phyloP scores from a whole-genome alignment of 2,113 vertebrate species.

The Caretta caretta region DNA sequence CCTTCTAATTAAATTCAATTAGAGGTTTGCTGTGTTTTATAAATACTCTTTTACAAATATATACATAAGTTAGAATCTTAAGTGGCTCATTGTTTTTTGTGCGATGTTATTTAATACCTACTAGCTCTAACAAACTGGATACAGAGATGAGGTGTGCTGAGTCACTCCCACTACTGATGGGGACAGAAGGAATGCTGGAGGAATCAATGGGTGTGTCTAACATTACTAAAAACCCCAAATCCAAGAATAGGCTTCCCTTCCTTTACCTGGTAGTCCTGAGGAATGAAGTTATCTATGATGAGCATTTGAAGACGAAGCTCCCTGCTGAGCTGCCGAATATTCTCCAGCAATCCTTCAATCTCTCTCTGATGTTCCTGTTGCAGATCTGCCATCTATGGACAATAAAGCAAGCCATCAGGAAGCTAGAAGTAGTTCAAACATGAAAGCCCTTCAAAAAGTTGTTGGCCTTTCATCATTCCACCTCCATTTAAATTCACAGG shows the following conservation, averaged over 20 bases:
- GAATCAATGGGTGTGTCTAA: rapidly evolving
- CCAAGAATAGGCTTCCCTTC: not conserved
- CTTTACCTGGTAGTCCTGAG: conserved; percentile 95
- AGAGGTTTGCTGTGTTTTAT: not conserved
- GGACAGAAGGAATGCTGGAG: not conserved
- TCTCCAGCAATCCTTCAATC: conserved; percentile 95
- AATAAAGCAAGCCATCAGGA: not conserved
- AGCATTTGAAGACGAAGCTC: conserved; percentile 97
- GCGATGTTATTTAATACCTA: not conserved
- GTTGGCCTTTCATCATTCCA: not conserved
- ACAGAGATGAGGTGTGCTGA: not conserved
- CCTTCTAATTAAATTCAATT: not conserved
- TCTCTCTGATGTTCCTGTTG: conserved; percentile 97
- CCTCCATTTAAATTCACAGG: not conserved
- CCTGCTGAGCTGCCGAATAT: conserved; percentile 95
- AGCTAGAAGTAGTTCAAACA: not conserved
- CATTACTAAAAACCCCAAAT: not conserved
- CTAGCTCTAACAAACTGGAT: not conserved
- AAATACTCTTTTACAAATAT: not conserved
- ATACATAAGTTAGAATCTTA: not conserved
- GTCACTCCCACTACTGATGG: too few relatives aligned
- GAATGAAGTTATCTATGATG: conserved; percentile 98
- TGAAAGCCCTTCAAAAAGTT: not conserved
- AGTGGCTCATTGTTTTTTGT: not conserved
- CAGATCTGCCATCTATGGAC: conserved; percentile 93